Base-by-base conservation (phyloP, 1,140 invertebrate species). In the Drosophila paulistorum region DNA sequence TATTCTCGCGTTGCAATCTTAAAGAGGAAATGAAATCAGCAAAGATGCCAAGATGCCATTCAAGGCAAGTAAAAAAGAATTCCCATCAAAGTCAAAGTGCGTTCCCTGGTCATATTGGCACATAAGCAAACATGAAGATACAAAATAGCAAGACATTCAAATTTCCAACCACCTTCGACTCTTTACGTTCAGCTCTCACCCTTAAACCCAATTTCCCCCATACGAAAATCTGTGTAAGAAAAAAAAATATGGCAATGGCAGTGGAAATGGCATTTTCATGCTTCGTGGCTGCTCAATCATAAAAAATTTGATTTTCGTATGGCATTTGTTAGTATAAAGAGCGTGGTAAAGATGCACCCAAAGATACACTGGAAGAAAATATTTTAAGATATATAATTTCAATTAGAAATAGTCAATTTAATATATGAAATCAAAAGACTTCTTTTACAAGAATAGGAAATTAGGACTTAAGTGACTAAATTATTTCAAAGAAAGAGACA, bases 1-100 rank as follows among this genome's bases (percentile, higher is more conserved):
- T 79, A 86, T 80, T 73, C 59, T 78, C 83, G 64, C 72, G 69
- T 57, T 79, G 68, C 23, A 69, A 72, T 51, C 83, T 87, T 86
- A 83, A 87, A 68, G 65, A 83, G 83, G 83, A 86, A 86, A 86
- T 86, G 83, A 86, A 86, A 86, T 86, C 82, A 85, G 81, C 71
- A 79, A 26, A 79, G 65, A 63, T 75, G 39, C 79, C 55, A 72
- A 71, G 2, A 45, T 26, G 7, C 7, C 14, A 20, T 14, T 13
- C 7, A 51, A 51, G 6, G 9, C 14, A 17, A 20, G 6, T 1
- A 17, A 7, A 2, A 48, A 20, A 2, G 2, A 79, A 86, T 82
- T 86, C 83, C 76, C 82, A 86, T 87, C 74, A 86, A 51, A 82
- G 83, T 74, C 83, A 64, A 75, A 82, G 79, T 79, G 79, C 83